phyloP scores from a whole-genome alignment of 2,797 vertebrate species.

The Pelochelys cantorii region DNA sequence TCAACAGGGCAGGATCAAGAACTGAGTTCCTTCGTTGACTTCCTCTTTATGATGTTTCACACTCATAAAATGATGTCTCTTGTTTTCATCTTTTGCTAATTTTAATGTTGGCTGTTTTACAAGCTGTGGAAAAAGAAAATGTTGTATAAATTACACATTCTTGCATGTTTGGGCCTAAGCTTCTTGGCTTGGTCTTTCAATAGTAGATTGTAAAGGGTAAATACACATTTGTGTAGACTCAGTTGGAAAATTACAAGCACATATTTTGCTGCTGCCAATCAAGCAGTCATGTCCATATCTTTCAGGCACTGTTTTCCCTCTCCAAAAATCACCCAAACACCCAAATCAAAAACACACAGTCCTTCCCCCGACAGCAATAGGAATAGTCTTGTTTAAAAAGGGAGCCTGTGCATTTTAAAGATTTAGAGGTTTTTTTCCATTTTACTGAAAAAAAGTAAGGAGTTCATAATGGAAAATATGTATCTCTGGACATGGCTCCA shows the following conservation, averaged over 20 bases:
- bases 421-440: not conserved
- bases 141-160: not conserved
- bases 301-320: not conserved
- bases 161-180: not conserved
- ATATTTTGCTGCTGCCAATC: not conserved
- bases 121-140: not conserved
- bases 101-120: not conserved
- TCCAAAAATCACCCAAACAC: not conserved
- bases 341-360: not conserved
- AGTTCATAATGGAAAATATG: not conserved
- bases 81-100: not conserved
- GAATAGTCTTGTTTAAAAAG: not conserved
- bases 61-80: rapidly evolving
- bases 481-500: not conserved
- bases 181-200: not conserved
- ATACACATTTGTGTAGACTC: conserved; percentile 5
- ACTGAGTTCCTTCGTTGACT: not conserved
- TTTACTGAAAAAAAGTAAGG: not conserved
- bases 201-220: conserved; percentile 4
- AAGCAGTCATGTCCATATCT: not conserved
- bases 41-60: not conserved
- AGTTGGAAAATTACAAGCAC: not conserved
- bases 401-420: not conserved
- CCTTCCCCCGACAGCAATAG: not conserved
- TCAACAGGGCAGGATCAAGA: not conserved